A percentile compares a stretch with the other conserved stretches of the same genome.
These are phyloP conservation scores for Punctoribates punctum DNA, from an alignment of 2,888 invertebrate genomes.

Conservation along the genomic window DNA sequence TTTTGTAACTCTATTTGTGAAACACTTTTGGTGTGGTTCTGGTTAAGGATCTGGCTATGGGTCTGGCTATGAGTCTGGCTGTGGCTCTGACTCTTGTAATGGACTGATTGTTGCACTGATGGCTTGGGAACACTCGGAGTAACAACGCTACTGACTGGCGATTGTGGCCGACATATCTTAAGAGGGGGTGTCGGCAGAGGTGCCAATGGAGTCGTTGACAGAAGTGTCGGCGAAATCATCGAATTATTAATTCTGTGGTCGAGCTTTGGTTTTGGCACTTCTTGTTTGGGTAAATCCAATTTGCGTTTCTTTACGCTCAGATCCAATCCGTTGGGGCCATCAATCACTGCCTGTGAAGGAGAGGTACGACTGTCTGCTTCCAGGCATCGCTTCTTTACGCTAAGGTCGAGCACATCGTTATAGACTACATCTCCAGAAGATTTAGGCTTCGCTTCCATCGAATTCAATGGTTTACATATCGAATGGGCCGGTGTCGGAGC, in stretches of 20 bases:
- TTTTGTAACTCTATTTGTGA: constrained; percentile 19
- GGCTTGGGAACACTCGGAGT: constrained; percentile 8
- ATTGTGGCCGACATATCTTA: constrained; percentile 6
- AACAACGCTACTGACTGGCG: constrained; percentile 8
- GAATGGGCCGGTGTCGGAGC: constrained; percentile 21
- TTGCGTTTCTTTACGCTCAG: constrained; percentile 37
- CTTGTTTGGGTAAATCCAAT: neutral
- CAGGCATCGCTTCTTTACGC: constrained; percentile 46
- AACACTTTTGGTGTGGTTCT: neutral
- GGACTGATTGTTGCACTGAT: neutral
- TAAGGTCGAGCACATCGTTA: constrained; percentile 48
- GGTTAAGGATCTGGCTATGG: neutral
- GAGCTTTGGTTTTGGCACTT: constrained; percentile 27
- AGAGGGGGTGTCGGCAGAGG: neutral
- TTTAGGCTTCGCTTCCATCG: neutral
- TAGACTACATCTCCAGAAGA: neutral
- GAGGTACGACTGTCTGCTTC: constrained; percentile 42
- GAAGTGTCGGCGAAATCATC: neutral
- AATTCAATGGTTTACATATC: neutral
- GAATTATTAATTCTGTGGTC: neutral
- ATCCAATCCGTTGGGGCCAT: constrained; percentile 29
- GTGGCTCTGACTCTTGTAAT: neutral
- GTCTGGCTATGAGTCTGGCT: neutral
- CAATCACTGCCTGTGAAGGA: constrained; percentile 28
- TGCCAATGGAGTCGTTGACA: neutral